A percentile compares a stretch with the other conserved stretches of the same genome.
These are phyloP conservation scores for Callipepla californica DNA, from an alignment of 2,113 vertebrate species.

Conservation along the genomic window DNA sequence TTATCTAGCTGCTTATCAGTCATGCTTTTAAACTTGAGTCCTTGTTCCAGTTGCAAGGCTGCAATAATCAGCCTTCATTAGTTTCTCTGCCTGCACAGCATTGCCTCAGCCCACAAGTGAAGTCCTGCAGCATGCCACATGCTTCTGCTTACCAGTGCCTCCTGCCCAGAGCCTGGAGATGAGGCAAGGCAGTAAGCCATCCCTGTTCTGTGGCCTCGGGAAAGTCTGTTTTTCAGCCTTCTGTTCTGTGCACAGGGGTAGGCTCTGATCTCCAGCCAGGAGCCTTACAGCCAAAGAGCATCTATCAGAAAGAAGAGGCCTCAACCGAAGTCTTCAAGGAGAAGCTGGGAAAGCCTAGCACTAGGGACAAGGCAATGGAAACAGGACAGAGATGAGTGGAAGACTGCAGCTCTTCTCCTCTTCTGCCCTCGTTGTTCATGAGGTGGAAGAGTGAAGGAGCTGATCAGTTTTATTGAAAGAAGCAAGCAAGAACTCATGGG, in stretches of 20 bases:
- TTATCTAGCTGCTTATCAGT: background rate
- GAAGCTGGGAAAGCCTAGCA: rapidly evolving
- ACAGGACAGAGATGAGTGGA: background rate
- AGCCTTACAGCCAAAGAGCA: background rate
- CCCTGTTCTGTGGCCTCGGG: background rate
- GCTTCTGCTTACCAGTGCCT: background rate
- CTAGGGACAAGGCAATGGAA: background rate
- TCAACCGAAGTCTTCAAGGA: background rate
- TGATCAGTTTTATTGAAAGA: background rate
- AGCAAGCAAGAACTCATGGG: background rate
- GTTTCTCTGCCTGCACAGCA: background rate
- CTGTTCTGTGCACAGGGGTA: background rate
- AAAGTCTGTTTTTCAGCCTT: background rate
- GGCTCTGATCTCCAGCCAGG: background rate
- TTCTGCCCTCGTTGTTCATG: background rate
- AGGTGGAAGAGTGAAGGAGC: background rate
- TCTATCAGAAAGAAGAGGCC: background rate
- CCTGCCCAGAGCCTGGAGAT: background rate
- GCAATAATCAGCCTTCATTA: background rate
- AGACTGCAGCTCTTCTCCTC: too few relatives aligned
- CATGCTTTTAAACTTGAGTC: background rate
- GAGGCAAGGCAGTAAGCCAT: rapidly evolving
- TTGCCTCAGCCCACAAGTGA: background rate
- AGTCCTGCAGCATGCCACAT: background rate
- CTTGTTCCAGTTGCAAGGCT: background rate